A percentile compares a stretch with the other conserved stretches of the same genome.
These are phyloP conservation scores for Sphaeridia pumilis DNA, from an alignment of 2,888 invertebrate genomes.

Conservation along the genomic window DNA sequence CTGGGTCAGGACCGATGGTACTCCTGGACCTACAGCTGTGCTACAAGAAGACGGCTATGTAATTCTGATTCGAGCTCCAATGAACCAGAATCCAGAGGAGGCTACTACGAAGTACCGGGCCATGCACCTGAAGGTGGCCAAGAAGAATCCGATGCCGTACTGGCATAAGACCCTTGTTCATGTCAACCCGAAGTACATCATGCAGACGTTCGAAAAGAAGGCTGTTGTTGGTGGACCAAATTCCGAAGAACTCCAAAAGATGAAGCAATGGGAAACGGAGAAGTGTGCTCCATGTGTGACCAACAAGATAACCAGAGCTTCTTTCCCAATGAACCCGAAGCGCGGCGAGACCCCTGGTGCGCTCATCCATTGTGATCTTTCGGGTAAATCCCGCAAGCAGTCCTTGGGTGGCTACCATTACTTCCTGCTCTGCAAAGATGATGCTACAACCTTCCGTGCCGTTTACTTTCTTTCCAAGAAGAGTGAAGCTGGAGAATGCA, in stretches of 20 bases:
- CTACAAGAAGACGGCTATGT: not conserved
- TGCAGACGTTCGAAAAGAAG: not conserved
- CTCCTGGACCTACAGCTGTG: conserved; percentile 2
- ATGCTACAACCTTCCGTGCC: conserved; percentile 10
- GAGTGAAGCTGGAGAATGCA: conserved; percentile 3
- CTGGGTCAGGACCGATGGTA: not conserved
- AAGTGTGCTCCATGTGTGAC: conserved; percentile 10
- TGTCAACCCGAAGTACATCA: conserved; percentile 9
- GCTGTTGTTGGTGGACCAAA: conserved; percentile 12
- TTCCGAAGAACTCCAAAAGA: not conserved
- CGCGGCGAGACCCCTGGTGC: conserved; percentile 5
- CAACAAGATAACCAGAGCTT: conserved; percentile 7
- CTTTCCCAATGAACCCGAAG: conserved; percentile 1
- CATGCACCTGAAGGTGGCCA: no score
- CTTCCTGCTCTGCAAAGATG: conserved; percentile 18
- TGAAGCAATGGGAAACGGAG: not conserved
- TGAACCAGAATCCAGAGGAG: not conserved
- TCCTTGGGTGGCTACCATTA: conserved; percentile 11
- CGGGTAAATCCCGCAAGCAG: conserved; percentile 8
- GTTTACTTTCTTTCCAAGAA: conserved; percentile 16
- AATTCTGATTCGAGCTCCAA: conserved; percentile 11
- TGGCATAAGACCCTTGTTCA: no score
- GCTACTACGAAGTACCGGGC: no score
- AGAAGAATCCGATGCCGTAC: not conserved
- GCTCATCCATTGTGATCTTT: conserved; percentile 14